Conservation (phyloP, 2,113 vertebrate genomes). For the Calyptommatus sinebrachiatus region DNA sequence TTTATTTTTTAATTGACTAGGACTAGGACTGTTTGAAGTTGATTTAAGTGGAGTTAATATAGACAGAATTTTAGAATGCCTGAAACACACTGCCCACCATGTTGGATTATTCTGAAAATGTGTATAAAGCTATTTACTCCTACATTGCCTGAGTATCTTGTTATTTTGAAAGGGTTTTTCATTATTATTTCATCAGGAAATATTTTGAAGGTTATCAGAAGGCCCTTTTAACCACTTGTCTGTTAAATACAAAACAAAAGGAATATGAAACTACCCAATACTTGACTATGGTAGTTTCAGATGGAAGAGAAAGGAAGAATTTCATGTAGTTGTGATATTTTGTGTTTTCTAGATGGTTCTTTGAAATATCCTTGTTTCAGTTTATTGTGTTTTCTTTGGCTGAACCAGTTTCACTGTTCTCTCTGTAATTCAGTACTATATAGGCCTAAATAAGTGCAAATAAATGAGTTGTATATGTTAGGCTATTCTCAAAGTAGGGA, state of each 20-base stretch:
- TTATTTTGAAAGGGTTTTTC: neutral
- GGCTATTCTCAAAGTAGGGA: too few species aligned
- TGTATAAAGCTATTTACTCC: neutral
- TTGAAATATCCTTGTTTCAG: too few species aligned
- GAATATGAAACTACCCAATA: neutral
- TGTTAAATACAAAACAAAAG: neutral
- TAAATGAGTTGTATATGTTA: too few species aligned
- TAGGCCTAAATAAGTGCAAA: too few species aligned
- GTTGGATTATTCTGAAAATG: neutral
- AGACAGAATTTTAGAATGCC: neutral
- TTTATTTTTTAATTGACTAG: neutral
- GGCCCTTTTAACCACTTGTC: neutral
- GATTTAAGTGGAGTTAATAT: neutral
- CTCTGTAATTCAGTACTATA: too few species aligned
- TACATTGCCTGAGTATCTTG: neutral
- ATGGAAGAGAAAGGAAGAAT: too few species aligned
- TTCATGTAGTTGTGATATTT: too few species aligned
- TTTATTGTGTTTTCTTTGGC: too few species aligned
- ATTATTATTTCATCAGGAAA: neutral
- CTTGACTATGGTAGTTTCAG: neutral
- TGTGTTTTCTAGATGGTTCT: too few species aligned
- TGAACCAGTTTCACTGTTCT: too few species aligned
- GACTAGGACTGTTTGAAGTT: neutral
- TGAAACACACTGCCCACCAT: neutral
- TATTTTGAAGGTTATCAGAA: neutral